Percentiles rank a stretch among this genome's conserved stretches.
These are phyloP conservation scores for Drosophila niveifrons DNA, from an alignment of 2,888 invertebrate genomes.

Conservation along the genomic window DNA sequence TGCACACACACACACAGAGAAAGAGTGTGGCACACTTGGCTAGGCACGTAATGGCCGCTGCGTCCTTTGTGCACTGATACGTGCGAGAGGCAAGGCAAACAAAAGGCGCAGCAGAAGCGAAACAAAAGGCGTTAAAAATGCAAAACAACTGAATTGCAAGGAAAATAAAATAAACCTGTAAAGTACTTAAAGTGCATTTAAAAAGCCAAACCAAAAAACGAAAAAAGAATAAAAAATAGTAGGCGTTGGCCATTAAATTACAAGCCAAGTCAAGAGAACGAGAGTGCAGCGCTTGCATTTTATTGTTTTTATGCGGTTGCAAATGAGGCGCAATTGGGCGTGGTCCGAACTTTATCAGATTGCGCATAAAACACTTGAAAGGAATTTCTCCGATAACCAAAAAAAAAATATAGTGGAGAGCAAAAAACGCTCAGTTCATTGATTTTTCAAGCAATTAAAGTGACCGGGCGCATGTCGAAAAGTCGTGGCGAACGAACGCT, in stretches of 20 bases:
- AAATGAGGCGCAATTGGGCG: conserved; percentile 27
- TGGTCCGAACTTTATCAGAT: conserved; percentile 62
- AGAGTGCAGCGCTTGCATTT: conserved; percentile 37
- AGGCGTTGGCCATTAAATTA: conserved; percentile 47
- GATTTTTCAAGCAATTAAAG: conserved; percentile 56
- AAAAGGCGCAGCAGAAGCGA: conserved; percentile 53
- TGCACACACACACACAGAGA: conserved; percentile 41
- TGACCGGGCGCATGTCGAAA: conserved; percentile 19
- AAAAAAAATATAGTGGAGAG: conserved; percentile 1
- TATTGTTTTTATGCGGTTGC: conserved; percentile 49
- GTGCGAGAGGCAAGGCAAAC: conserved; percentile 64
- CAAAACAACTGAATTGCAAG: conserved; percentile 11
- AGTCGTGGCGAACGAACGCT: conserved; percentile 42
- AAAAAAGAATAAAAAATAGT: not conserved
- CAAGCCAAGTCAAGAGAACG: conserved; percentile 19
- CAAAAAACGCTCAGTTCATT: conserved; percentile 39
- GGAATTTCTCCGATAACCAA: conserved; percentile 49
- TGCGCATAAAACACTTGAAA: conserved; percentile 58
- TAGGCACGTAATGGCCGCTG: conserved; percentile 75
- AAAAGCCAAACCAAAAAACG: not conserved
- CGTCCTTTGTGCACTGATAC: conserved; percentile 78
- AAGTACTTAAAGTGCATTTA: conserved; percentile 49
- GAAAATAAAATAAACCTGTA: conserved; percentile 32
- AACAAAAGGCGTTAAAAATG: conserved; percentile 70
- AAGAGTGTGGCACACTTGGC: conserved; percentile 57